A percentile compares a stretch with the other conserved stretches of the same genome.
phyloP scores from a whole-genome alignment of 2,113 vertebrate genomes.

The Notiomystis cincta region DNA sequence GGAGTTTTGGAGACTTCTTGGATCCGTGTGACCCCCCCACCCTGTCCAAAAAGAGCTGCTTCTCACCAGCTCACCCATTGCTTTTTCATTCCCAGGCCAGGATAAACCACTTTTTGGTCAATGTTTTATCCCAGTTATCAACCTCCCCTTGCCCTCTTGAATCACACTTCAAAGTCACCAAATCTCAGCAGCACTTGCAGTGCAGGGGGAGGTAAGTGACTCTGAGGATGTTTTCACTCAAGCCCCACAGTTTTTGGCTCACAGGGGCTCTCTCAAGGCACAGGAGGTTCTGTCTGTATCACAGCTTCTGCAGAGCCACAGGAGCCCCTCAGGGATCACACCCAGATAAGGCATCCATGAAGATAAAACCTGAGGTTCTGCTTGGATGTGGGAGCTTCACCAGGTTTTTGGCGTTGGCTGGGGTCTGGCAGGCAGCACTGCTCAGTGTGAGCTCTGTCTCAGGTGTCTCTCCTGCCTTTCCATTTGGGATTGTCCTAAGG shows the following conservation, averaged over 20 bases:
- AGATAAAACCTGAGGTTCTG: background rate
- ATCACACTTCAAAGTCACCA: conserved; percentile 12
- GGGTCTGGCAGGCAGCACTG: background rate
- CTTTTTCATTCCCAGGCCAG: background rate
- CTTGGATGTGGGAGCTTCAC: background rate
- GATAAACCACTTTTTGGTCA: background rate
- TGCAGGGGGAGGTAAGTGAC: background rate
- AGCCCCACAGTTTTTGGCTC: background rate
- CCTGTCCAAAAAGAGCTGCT: background rate
- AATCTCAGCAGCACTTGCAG: background rate
- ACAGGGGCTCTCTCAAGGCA: background rate
- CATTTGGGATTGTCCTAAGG: background rate
- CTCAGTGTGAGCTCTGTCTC: background rate
- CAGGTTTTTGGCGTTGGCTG: background rate
- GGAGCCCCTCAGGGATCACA: background rate
- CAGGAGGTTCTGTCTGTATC: background rate
- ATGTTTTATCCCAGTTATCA: background rate
- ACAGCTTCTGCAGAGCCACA: background rate
- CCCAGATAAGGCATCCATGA: background rate
- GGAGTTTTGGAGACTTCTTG: background rate
- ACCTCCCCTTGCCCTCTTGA: background rate
- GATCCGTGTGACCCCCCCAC: background rate
- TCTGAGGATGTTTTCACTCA: background rate
- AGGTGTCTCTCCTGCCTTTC: background rate
- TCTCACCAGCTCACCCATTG: background rate